Evolutionary conservation across 2,888 invertebrate genomes (phyloP), one percentile per base, ranked within the genome.

Genomic region (Drosophila cracens): DNA sequence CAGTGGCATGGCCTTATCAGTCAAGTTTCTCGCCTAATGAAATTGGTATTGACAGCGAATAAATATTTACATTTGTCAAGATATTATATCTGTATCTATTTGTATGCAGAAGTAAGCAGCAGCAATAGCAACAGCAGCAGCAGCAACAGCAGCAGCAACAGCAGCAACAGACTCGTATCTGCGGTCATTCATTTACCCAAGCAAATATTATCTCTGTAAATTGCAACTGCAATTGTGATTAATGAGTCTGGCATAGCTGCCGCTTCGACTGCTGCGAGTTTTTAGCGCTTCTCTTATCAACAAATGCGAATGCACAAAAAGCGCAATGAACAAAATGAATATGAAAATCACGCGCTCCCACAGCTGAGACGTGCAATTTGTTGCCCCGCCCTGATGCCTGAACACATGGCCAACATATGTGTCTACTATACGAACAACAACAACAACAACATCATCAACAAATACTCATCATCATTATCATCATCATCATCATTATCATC

Each of bases 61-160:
- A 79, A 77, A 77, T 64, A 77, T 77, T 79, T 74, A 43, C 70
- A 40, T 58, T 74, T 67, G 59, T 60, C 25, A 59, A 40, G 74
- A 54, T 69, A 74, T 54, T 61, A 31, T 40, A 62, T 36, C 71
- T 65, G 40, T 63, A 63, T 70, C 63, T 63, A 34, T 40, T 63
- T 51, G 43, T 63, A 13, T 29, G 16, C 29, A 59, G 34, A 27
- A 54, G 53, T 36, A 21, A 25, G 27, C 11, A 36, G 25, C 11
- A 43, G 43, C 6, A 36, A 4, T 13, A 18, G 51, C 31, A 31
- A 0, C 8, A 31, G 8, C 7, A 38, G 1, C 10, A n/a, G 0
- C n/a, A 40, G 10, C n/a, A 10, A 1, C 13, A 34, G 7, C 31
- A 31, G 0, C 34, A 34, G 2, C 34, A 36, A 6, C 16, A 36